Evolutionary conservation across 2,113 vertebrate genomes (phyloP), one percentile per base, ranked within the genome.

Genomic region (mouse (Mus musculus)): DNA sequence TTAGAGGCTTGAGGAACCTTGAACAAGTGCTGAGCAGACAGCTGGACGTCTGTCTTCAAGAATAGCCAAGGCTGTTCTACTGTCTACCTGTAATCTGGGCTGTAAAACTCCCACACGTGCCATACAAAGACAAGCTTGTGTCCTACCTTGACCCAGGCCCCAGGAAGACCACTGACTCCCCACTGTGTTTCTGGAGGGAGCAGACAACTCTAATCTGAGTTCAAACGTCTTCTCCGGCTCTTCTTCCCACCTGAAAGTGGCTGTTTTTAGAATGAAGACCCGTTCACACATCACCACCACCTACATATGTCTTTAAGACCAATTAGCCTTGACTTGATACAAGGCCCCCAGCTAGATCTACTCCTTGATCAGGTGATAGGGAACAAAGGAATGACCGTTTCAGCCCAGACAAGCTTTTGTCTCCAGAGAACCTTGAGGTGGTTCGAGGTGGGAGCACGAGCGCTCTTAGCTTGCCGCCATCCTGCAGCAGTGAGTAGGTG

Each of bases 401-500:
- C 80, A 54, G 19, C 61, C 80, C 33, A 69, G 59, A 28, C 61
- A 28, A 17, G 36, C 36, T 46, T 13, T 54, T 12, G 20, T 46
- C 67, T 76, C 6, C 36, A n/a, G 39, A 11, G 5, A 65, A n/a
- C 71, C 30, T 19, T 73, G 75, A 67, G 46, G 30, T 17, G 46
- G 39, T 3, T 22, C 16, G 14, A 7, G 65, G 49, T 13, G 49
- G 46, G 39, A 54, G 46, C 20, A 5, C 82, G 59, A 36, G 56
- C 82, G 46, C n/a, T 6, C 4, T 22, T 28, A 65, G 87, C 65
- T 30, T 2, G 24, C 76, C 6, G 33, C 88, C 77, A 71, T 4
- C n/a, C 76, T 63, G 84, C 88, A 67, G 81, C 89, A 80, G 81
- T 65, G 94, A 52, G 91, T 89, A 30, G 93, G 88, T 0, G 11